A percentile compares a stretch with the other conserved stretches of the same genome.
Evolutionary conservation across 2,888 invertebrate species (phyloP).

Genomic region (Hipparchia sbordonii): DNA sequence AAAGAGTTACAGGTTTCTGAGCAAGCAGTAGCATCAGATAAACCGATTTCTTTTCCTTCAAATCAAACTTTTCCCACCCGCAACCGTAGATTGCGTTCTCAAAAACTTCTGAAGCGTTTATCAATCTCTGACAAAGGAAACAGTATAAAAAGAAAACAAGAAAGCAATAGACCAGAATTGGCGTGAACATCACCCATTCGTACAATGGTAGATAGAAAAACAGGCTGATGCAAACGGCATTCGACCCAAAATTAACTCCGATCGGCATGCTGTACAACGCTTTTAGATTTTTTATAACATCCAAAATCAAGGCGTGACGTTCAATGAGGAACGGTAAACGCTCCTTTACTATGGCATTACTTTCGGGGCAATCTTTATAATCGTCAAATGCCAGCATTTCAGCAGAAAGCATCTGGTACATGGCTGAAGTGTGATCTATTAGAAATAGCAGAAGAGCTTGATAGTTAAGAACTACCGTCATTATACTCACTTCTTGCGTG

Average conservation of each 20-base stretch:
- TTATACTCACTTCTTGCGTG: slow-evolving; percentile 55
- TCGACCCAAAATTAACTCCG: slow-evolving; percentile 66
- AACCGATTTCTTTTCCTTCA: slow-evolving; percentile 57
- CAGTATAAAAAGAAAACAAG: slow-evolving; percentile 69
- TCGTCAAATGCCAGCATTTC: slow-evolving; percentile 56
- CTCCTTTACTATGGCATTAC: slow-evolving; percentile 48
- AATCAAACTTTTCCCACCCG: slow-evolving; percentile 70
- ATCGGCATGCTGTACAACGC: slow-evolving; percentile 62
- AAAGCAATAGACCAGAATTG: slow-evolving; percentile 62
- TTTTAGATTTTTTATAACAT: slow-evolving; percentile 54
- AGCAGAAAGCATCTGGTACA: slow-evolving; percentile 60
- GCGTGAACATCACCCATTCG: slow-evolving; percentile 60
- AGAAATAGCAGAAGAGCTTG: slow-evolving; percentile 62
- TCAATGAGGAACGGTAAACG: slow-evolving; percentile 51
- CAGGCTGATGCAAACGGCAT: slow-evolving; percentile 62
- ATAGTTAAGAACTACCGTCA: slow-evolving; percentile 57
- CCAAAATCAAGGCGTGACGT: slow-evolving; percentile 57
- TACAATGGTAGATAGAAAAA: slow-evolving; percentile 61
- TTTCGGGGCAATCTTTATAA: slow-evolving; percentile 41
- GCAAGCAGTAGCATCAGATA: slow-evolving; percentile 62
- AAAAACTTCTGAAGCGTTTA: slow-evolving; percentile 63
- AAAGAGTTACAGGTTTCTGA: slow-evolving; percentile 60
- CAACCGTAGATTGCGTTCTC: slow-evolving; percentile 66
- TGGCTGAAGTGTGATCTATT: slow-evolving; percentile 62
- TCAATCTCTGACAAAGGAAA: slow-evolving; percentile 64